phyloP scores from a whole-genome alignment of 2,797 vertebrate species.

The Dipus sagitta region DNA sequence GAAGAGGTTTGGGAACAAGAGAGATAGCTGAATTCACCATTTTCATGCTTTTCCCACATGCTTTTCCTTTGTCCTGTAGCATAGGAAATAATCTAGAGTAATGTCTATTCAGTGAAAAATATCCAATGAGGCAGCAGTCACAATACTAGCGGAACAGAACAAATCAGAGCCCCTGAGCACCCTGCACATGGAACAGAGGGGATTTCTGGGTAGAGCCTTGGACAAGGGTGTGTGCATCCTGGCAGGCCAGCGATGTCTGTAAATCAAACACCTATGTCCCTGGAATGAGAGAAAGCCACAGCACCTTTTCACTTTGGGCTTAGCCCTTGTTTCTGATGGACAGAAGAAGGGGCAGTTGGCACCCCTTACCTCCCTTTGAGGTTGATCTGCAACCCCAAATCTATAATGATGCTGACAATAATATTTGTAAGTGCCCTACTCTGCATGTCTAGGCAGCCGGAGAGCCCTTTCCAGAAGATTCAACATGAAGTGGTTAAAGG shows the following conservation, averaged over 20 bases:
- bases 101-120: conserved; percentile 6
- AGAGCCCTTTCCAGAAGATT: neutral
- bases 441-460: neutral
- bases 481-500: neutral
- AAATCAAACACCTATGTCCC: neutral
- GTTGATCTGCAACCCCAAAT: neutral
- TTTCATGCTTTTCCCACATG: neutral
- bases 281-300: no score
- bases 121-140: neutral
- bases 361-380: neutral
- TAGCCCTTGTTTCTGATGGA: neutral
- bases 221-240: neutral
- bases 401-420: neutral
- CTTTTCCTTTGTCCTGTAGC: neutral
- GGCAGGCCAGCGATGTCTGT: accelerated
- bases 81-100: neutral
- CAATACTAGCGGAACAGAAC: neutral
- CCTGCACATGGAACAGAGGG: no score
- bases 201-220: neutral
- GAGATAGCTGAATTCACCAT: neutral
- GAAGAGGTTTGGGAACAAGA: neutral
- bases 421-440: neutral
- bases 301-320: neutral
- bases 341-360: neutral
- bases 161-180: neutral